Percentiles rank a stretch among this genome's conserved stretches.
phyloP scores from a whole-genome alignment of 2,797 vertebrate species.

The Trachurus trachurus region DNA sequence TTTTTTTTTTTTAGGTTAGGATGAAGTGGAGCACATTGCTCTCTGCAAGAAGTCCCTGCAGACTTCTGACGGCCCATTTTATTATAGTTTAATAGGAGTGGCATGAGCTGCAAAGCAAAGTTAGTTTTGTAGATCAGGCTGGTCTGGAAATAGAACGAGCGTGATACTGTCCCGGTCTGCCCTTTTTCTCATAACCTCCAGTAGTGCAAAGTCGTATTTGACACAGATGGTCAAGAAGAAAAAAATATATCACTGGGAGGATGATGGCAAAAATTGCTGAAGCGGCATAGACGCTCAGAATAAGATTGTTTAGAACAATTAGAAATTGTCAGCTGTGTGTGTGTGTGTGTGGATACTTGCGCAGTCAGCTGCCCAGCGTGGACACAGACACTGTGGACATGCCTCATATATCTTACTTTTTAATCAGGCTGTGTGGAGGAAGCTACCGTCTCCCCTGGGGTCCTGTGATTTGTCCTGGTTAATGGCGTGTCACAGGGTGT shows the following conservation, averaged over 20 bases:
- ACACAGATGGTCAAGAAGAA: slow-evolving; percentile 25
- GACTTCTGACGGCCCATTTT: slow-evolving; percentile 65
- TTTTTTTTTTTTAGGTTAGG: slow-evolving; percentile 57
- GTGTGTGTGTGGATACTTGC: slow-evolving; percentile 10
- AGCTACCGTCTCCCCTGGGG: slow-evolving; percentile 45
- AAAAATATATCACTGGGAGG: not conserved
- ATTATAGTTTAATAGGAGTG: slow-evolving; percentile 61
- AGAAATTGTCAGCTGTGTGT: not conserved
- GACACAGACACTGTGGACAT: slow-evolving; percentile 31
- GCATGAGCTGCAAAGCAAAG: slow-evolving; percentile 63
- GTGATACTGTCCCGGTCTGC: slow-evolving; percentile 57
- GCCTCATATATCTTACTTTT: slow-evolving; percentile 70
- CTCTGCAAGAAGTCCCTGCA: slow-evolving; percentile 58
- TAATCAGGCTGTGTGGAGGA: slow-evolving; percentile 69
- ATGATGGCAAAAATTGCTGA: slow-evolving; percentile 6
- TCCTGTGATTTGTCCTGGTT: slow-evolving; percentile 77
- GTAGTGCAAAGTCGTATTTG: slow-evolving; percentile 52
- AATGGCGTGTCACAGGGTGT: slow-evolving; percentile 67
- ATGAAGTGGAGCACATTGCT: slow-evolving; percentile 60
- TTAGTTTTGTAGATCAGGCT: slow-evolving; percentile 61
- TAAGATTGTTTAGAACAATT: slow-evolving; percentile 34
- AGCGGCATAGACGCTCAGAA: not conserved
- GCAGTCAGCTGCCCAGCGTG: slow-evolving; percentile 36
- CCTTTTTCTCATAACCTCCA: slow-evolving; percentile 61
- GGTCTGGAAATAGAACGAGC: slow-evolving; percentile 74